A percentile compares a stretch with the other conserved stretches of the same genome.
These are phyloP conservation scores for Prunella himalayana DNA, from an alignment of 2,113 vertebrate genomes.

Conservation along the genomic window DNA sequence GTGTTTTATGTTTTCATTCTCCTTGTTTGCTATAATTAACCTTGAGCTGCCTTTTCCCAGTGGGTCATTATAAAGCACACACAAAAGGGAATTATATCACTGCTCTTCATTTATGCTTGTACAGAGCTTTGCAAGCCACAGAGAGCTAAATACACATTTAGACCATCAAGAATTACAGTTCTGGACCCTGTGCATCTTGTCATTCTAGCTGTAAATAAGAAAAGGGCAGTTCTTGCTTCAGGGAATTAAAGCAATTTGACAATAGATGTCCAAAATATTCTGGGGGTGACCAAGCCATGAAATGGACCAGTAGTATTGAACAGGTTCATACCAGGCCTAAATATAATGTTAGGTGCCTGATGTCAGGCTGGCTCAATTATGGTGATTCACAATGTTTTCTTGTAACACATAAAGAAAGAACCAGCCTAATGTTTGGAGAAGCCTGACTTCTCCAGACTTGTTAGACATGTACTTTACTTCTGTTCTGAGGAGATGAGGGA, in stretches of 20 bases:
- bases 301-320: neutral
- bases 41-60: neutral
- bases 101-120: neutral
- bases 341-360: neutral
- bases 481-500: neutral
- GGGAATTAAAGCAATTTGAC: neutral
- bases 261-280: neutral
- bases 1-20: neutral
- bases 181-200: neutral
- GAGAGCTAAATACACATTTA: neutral
- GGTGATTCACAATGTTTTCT: neutral
- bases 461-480: neutral
- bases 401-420: neutral
- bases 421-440: neutral
- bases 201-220: neutral
- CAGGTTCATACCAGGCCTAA: neutral
- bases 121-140: neutral
- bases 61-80: neutral
- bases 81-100: neutral
- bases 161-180: neutral
- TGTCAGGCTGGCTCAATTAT: neutral
- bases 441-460: neutral
- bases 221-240: neutral
- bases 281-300: neutral
- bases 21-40: neutral